Evolutionary conservation across 1,140 invertebrate genomes (phyloP).

Genomic region (Trichonephila clavata): DNA sequence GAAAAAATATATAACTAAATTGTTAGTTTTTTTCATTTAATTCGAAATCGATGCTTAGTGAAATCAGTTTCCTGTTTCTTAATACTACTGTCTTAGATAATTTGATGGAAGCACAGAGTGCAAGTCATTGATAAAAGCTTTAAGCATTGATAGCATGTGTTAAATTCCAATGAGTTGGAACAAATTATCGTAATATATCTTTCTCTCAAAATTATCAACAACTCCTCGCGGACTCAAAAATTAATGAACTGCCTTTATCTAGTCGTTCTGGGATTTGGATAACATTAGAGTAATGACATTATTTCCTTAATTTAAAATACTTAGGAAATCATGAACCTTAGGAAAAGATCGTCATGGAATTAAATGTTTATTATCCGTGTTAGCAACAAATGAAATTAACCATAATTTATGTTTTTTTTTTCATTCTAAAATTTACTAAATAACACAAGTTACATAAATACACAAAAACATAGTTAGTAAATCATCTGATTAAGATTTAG

Average conservation of each 20-base stretch:
- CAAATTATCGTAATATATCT: conserved; percentile 26
- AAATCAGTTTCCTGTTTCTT: not conserved
- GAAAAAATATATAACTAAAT: not conserved
- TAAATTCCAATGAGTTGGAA: not conserved
- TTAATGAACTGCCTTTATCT: conserved; percentile 14
- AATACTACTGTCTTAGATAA: not conserved
- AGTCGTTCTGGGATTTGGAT: not conserved
- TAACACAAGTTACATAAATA: no score
- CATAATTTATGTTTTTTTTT: no score
- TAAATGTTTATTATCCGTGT: no score
- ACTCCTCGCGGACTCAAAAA: conserved; percentile 5
- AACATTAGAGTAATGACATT: not conserved
- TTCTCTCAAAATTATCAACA: conserved; percentile 11
- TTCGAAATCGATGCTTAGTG: not conserved
- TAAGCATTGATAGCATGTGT: not conserved
- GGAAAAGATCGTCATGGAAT: no score
- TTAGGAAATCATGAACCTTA: not conserved
- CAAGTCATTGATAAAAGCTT: not conserved
- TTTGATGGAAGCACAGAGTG: not conserved
- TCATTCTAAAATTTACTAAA: no score
- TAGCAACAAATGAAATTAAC: no score
- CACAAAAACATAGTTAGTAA: no score
- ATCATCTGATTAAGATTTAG: no score
- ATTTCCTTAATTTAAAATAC: not conserved
- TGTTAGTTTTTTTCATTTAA: not conserved